Base-by-base conservation (phyloP, 1,140 invertebrate genomes). In the Rhyzopertha dominica region DNA sequence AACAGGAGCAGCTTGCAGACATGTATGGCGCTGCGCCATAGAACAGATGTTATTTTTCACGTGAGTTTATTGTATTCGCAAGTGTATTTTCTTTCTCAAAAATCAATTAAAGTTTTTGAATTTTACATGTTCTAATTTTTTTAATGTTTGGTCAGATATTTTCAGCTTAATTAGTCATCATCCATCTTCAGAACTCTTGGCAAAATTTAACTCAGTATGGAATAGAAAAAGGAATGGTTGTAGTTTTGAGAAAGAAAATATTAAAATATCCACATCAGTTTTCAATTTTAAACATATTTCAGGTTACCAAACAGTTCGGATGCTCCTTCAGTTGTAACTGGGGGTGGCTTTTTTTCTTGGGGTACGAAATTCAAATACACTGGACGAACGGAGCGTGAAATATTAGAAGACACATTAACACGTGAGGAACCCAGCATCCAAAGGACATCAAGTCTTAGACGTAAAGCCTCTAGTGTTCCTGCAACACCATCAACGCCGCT, bases 11-110 rank as follows among this genome's bases (percentile, higher is more conserved):
- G 85, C 91, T 38, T 96, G 92, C 65, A 83, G 91, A 56, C 90
- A 95, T 70, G 80, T 97, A 23, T 98, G 93, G 93, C 80, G 88
- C 68, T 94, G 89, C 75, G 92, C 93, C 29, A 90, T 96, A 42
- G 94, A 97, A 68, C 93, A 96, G 71, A 91, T 95, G 81, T 74
- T 95, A 46, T 98, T 97, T 75, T 98, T 95, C 68, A 96, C 92
- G 92, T 96, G 74, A 85, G 87, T 84, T 22, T 43, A 29, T n/a
- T n/a, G n/a, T n/a, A n/a, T n/a, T n/a, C n/a, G n/a, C n/a, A n/a
- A n/a, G n/a, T n/a, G n/a, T n/a, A n/a, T n/a, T n/a, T n/a, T n/a
- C n/a, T n/a, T n/a, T n/a, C n/a, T n/a, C n/a, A n/a, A n/a, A n/a
- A n/a, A n/a, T n/a, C n/a, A n/a, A n/a, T n/a, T n/a, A n/a, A n/a